These are phyloP conservation scores for Stenoptilia bipunctidactyla DNA, from an alignment of 2,888 invertebrate species.

Conservation along the genomic window DNA sequence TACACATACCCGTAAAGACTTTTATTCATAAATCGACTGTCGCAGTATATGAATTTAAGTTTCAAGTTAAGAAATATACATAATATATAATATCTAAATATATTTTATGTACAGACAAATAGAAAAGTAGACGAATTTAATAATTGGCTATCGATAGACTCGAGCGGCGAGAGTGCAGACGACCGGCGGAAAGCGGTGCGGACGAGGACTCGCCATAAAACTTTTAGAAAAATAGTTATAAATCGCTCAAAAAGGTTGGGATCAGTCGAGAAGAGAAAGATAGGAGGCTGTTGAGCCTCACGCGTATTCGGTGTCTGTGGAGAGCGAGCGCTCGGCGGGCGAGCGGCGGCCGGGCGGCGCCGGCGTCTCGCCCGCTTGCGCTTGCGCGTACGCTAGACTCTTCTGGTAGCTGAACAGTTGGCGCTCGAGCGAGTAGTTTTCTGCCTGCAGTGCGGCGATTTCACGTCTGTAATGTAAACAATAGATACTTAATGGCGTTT, in stretches of 20 bases:
- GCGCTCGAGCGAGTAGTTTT: constrained; percentile 85
- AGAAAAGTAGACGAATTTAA: constrained; percentile 70
- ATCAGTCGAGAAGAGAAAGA: constrained; percentile 66
- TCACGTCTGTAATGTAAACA: constrained; percentile 72
- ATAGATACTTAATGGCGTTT: too few species aligned
- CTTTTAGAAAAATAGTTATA: constrained; percentile 69
- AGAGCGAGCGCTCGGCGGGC: constrained; percentile 71
- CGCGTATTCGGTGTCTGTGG: constrained; percentile 81
- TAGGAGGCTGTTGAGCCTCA: constrained; percentile 57
- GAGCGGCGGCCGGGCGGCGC: constrained; percentile 49
- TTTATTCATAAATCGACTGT: constrained; percentile 70
- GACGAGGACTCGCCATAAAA: constrained; percentile 69
- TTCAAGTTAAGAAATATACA: constrained; percentile 69
- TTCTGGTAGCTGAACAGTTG: constrained; percentile 88
- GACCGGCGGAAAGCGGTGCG: constrained; percentile 66
- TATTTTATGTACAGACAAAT: constrained; percentile 71
- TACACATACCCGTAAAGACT: constrained; percentile 24
- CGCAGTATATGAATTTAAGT: constrained; percentile 68
- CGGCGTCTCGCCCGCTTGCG: constrained; percentile 66
- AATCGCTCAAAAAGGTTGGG: constrained; percentile 70
- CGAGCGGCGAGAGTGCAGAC: constrained; percentile 68
- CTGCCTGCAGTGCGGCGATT: constrained; percentile 83
- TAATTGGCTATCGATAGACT: constrained; percentile 67
- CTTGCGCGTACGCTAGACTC: constrained; percentile 80
- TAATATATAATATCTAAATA: constrained; percentile 69